These are phyloP conservation scores for Passer montanus DNA, from an alignment of 2,113 vertebrate genomes.

Conservation along the genomic window DNA sequence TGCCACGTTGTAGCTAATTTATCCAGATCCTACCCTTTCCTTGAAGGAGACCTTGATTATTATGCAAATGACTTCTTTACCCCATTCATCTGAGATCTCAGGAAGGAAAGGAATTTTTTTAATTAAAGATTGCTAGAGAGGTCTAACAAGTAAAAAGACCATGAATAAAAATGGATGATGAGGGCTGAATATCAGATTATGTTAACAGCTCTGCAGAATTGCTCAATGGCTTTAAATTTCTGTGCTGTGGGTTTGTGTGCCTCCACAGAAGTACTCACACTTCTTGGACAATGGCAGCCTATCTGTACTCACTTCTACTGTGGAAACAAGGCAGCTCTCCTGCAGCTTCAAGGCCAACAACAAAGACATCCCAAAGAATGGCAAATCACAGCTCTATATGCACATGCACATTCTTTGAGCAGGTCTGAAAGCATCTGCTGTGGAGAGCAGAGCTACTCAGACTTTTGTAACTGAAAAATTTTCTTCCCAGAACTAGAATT, in stretches of 20 bases:
- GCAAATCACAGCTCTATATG: not conserved
- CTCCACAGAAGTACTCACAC: not conserved
- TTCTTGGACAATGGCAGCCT: not conserved
- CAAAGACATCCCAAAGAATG: not conserved
- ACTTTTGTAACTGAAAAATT: not conserved
- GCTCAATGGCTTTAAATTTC: not conserved
- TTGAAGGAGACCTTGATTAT: not conserved
- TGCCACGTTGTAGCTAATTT: not conserved
- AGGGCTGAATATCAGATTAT: not conserved
- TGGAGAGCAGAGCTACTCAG: not conserved
- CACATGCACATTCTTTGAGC: not conserved
- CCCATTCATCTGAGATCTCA: not conserved
- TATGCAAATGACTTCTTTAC: not conserved
- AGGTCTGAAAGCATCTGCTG: not conserved
- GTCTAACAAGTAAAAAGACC: not conserved
- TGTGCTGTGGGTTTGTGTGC: not conserved
- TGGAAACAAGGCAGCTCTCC: not conserved
- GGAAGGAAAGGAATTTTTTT: not conserved
- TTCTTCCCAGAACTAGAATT: not conserved
- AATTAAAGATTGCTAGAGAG: not conserved
- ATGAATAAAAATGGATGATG: not conserved
- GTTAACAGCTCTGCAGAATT: not conserved
- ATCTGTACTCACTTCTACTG: not conserved
- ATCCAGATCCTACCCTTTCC: not conserved
- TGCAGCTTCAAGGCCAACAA: not conserved